Conservation (phyloP, 2,888 invertebrate genomes). For the Chromoteleia sp. region DNA sequence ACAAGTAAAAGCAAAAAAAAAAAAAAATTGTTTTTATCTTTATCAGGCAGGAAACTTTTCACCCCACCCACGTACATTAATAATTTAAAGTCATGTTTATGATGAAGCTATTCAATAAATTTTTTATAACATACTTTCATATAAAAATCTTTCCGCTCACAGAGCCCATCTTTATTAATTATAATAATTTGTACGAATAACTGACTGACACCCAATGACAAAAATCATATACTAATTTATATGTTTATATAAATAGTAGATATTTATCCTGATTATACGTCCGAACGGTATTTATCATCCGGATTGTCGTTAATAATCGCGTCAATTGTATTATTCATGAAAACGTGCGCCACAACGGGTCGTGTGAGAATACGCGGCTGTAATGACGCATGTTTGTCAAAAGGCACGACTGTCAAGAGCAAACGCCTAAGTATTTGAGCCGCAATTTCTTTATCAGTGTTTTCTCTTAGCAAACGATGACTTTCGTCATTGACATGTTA, state of each 20-base stretch:
- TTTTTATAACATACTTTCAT: too few species aligned
- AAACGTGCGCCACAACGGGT: constrained; percentile 5
- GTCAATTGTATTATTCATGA: constrained; percentile 58
- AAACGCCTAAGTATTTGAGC: constrained; percentile 64
- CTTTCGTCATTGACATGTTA: constrained; percentile 63
- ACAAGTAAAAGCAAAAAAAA: too few species aligned
- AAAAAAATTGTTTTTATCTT: too few species aligned
- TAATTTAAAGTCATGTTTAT: too few species aligned
- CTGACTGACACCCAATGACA: constrained; percentile 10
- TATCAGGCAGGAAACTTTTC: too few species aligned
- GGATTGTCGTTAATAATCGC: constrained; percentile 57
- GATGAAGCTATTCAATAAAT: too few species aligned
- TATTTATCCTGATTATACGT: constrained; percentile 49
- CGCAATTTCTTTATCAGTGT: constrained; percentile 62
- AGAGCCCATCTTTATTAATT: too few species aligned
- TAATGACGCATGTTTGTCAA: constrained; percentile 64
- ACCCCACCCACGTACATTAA: too few species aligned
- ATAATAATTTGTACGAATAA: not conserved
- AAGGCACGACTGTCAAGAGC: constrained; percentile 68
- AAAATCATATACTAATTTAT: constrained; percentile 38
- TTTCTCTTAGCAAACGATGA: constrained; percentile 52
- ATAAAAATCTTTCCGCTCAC: too few species aligned
- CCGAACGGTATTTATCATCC: constrained; percentile 40
- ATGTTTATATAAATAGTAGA: constrained; percentile 37
- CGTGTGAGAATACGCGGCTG: constrained; percentile 58